These are phyloP conservation scores for Coluber constrictor DNA, from an alignment of 2,797 vertebrate genomes.

Conservation along the genomic window DNA sequence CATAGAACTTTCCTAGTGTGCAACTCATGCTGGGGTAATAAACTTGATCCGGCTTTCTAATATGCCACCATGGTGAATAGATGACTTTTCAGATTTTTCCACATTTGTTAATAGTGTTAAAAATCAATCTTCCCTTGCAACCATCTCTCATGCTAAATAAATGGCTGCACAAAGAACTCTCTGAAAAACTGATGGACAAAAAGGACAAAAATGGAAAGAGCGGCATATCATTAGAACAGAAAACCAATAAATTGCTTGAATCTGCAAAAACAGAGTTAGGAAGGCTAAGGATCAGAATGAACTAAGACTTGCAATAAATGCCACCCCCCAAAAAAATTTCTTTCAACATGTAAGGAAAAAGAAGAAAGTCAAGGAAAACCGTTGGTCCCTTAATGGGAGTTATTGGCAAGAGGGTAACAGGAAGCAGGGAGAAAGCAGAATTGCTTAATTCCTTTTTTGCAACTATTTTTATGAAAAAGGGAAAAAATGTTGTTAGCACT, in stretches of 20 bases:
- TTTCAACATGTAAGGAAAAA: neutral
- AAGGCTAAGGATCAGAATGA: neutral
- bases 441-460: neutral
- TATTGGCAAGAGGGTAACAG: neutral
- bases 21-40: neutral
- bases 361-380: neutral
- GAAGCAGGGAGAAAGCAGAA: neutral
- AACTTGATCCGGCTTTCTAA: neutral
- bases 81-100: neutral
- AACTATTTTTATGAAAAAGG: neutral
- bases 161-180: neutral
- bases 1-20: neutral
- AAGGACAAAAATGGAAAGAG: neutral
- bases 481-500: neutral
- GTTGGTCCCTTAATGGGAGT: neutral
- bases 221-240: neutral
- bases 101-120: neutral
- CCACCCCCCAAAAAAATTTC: fast-evolving
- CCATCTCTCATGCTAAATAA: neutral
- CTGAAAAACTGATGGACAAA: neutral
- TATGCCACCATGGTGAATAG: neutral
- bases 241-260: neutral
- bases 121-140: neutral
- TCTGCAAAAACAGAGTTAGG: neutral
- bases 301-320: neutral